Evolutionary conservation across 2,113 vertebrate species (phyloP).

Genomic region (Piprites chloris): DNA sequence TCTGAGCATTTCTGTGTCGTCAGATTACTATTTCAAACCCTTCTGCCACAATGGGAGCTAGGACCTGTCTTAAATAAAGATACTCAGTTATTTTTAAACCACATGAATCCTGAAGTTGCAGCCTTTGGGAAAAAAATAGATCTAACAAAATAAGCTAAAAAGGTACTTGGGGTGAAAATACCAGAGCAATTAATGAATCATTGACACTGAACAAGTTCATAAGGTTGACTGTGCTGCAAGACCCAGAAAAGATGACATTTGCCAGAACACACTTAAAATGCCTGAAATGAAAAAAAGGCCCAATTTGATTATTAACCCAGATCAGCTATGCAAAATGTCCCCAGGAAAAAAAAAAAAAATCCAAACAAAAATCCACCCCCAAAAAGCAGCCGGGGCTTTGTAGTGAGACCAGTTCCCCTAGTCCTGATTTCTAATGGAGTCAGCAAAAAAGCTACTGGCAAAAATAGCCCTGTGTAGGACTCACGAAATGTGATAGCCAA

Average conservation of each 20-base stretch:
- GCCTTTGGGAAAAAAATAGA: not conserved
- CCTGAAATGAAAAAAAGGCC: not conserved
- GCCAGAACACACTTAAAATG: not conserved
- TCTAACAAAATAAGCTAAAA: not conserved
- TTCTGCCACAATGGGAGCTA: not conserved
- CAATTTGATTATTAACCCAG: not conserved
- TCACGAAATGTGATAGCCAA: conserved; percentile 6
- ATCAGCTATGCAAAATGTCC: not conserved
- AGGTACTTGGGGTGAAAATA: not conserved
- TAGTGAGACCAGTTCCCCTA: not conserved
- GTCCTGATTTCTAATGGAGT: not conserved
- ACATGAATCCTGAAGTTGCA: not conserved
- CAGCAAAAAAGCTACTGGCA: not conserved
- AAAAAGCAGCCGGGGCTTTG: not conserved
- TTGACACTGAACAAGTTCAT: not conserved
- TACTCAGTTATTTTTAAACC: not conserved
- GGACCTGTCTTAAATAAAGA: not conserved
- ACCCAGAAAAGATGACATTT: not conserved
- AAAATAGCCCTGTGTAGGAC: not conserved
- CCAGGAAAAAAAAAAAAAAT: not conserved
- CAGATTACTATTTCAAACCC: conserved; percentile 13
- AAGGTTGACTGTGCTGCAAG: not conserved
- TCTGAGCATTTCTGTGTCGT: conserved; percentile 11
- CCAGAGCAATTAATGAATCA: not conserved
- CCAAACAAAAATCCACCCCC: not conserved